A percentile compares a stretch with the other conserved stretches of the same genome.
Conservation (phyloP, 2,113 vertebrate genomes). For the Lampris incognitus region DNA sequence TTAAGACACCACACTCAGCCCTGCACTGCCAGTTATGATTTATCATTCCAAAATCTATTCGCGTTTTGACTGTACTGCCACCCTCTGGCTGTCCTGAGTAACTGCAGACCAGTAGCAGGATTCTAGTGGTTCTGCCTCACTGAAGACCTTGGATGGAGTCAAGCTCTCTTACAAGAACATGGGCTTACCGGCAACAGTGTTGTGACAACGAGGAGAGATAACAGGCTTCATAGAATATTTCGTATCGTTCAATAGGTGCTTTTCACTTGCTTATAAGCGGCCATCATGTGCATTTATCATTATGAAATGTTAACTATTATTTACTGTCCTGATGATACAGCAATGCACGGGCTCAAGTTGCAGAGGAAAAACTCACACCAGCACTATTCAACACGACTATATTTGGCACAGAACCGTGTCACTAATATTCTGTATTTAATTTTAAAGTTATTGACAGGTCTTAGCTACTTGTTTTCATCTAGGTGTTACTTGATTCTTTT, state of each 20-base stretch:
- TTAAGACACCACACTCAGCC: constrained; percentile 63
- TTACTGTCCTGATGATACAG: constrained; percentile 45
- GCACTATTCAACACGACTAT: constrained; percentile 62
- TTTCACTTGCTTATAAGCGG: constrained; percentile 34
- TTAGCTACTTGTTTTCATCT: constrained; percentile 66
- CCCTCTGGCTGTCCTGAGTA: constrained; percentile 57
- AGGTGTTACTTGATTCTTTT: constrained; percentile 50
- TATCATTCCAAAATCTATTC: constrained; percentile 46
- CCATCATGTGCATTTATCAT: constrained; percentile 42
- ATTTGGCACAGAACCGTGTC: constrained; percentile 53
- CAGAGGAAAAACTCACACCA: constrained; percentile 46
- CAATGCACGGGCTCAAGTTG: constrained; percentile 61
- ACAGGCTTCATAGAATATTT: constrained; percentile 40
- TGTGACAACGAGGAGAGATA: constrained; percentile 55
- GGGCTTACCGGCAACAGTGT: constrained; percentile 48
- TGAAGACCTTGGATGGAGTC: neutral
- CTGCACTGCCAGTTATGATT: constrained; percentile 67
- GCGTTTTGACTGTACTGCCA: constrained; percentile 55
- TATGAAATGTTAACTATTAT: constrained; percentile 42
- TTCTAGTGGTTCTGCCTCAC: constrained; percentile 73
- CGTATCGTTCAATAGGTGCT: constrained; percentile 50
- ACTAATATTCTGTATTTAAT: constrained; percentile 74
- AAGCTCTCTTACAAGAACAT: constrained; percentile 8
- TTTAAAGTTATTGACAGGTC: constrained; percentile 73
- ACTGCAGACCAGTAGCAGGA: constrained; percentile 77